Evolutionary conservation across 2,797 vertebrate genomes (phyloP).

Genomic region (Chaetodon trifasciatus): DNA sequence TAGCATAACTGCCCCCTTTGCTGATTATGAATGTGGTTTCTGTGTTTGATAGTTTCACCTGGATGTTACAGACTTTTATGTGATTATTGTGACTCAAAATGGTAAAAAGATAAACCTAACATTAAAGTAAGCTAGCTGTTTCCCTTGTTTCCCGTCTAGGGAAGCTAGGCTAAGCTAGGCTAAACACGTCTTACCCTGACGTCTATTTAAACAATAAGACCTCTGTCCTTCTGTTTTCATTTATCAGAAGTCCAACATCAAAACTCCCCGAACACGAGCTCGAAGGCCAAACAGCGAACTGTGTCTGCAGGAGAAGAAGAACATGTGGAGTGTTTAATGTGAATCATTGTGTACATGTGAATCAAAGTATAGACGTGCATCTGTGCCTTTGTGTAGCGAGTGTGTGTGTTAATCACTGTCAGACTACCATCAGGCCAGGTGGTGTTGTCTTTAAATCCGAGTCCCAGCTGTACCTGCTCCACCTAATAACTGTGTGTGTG

Average conservation of each 20-base stretch:
- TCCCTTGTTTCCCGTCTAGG: not conserved
- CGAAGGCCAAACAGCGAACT: not conserved
- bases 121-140: not conserved
- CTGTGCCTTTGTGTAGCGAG: slow-evolving; percentile 55
- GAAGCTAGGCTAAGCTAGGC: not conserved
- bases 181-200: not conserved
- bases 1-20: too few relatives aligned
- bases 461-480: slow-evolving; percentile 79
- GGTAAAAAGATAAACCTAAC: not conserved
- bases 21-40: too few relatives aligned
- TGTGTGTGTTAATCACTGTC: slow-evolving; percentile 70
- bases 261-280: not conserved
- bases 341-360: slow-evolving; percentile 31
- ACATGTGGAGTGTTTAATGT: slow-evolving; percentile 1
- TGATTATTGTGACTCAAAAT: not conserved
- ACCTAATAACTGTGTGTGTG: slow-evolving; percentile 67
- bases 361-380: slow-evolving; percentile 36
- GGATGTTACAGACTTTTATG: not conserved
- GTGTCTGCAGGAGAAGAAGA: slow-evolving; percentile 5
- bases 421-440: slow-evolving; percentile 73
- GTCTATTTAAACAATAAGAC: not conserved
- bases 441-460: slow-evolving; percentile 77
- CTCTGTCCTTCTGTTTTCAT: not conserved
- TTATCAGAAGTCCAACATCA: not conserved
- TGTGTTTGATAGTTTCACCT: too few relatives aligned